A percentile compares a stretch with the other conserved stretches of the same genome.
Evolutionary conservation across 2,797 vertebrate genomes (phyloP).

Genomic region (Buceros bicornis): DNA sequence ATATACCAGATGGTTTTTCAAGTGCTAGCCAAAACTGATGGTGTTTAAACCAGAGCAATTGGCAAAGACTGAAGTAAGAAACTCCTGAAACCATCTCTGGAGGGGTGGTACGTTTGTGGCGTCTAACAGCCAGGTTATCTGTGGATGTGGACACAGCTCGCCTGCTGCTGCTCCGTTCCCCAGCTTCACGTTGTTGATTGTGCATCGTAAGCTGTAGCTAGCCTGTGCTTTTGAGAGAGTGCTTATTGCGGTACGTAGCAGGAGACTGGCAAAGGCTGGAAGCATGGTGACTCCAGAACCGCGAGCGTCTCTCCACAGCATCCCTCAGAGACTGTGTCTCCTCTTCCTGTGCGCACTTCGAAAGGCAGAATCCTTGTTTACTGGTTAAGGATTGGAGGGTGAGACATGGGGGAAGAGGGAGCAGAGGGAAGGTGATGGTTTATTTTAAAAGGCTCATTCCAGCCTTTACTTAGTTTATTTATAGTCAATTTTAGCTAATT

Average conservation of each 20-base stretch:
- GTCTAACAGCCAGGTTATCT: not conserved
- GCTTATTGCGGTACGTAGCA: not conserved
- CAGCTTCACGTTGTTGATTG: not conserved
- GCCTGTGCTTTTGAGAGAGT: not conserved
- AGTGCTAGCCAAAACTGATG: slow-evolving; percentile 8
- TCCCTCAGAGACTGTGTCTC: not conserved
- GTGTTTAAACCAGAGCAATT: not conserved
- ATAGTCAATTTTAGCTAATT: too few relatives aligned
- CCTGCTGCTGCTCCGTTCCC: not conserved
- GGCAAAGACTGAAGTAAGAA: not conserved
- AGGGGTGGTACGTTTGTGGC: not conserved
- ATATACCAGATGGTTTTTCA: slow-evolving; percentile 43
- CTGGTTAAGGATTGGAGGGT: not conserved
- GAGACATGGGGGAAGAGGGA: not conserved
- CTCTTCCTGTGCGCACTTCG: not conserved
- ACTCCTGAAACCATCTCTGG: not conserved
- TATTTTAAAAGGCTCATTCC: not conserved
- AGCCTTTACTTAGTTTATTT: not conserved
- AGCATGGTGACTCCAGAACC: not conserved
- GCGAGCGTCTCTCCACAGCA: not conserved
- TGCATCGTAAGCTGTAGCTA: not conserved
- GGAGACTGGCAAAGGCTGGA: not conserved
- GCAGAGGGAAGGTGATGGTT: not conserved
- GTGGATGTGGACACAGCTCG: not conserved
- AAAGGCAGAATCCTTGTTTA: not conserved